Evolutionary conservation across 2,888 invertebrate genomes (phyloP), one percentile per base, ranked within the genome.

Genomic region (Mechanitis messenoides): DNA sequence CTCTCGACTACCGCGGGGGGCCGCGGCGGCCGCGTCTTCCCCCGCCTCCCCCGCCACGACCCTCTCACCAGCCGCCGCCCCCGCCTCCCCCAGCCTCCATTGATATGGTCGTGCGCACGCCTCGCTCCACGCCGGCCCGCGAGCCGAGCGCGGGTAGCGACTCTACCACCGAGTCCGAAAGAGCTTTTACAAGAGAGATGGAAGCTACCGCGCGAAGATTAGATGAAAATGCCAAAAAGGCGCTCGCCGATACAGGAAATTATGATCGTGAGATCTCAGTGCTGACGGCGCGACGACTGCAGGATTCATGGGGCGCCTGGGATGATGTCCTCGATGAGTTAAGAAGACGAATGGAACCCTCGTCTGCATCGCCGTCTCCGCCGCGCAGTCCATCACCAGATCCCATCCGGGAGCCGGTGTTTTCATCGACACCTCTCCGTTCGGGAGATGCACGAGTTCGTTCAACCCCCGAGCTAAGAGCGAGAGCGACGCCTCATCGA

Each of bases 391-490:
- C 87, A 1, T 84, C 87, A 38, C 87, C 89, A 28, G 84, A 86
- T 56, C 81, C 82, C 2, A 71, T 83, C n/a, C 71, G 86, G 57
- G 81, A 90, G 64, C 90, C 92, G 42, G 83, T 83, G 55, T 91
- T 91, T 61, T 91, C 93, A 2, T 92, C 92, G 61, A 92, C 92
- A 31, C 93, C 93, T 57, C 87, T 92, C 12, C 90, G 92, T 2
- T 76, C 92, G 5, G 77, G 79, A 6, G 86, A 85, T 70, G 88
- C 84, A 20, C 78, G 87, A 33, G 89, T 89, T 20, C 81, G 90
- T 53, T 91, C 90, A 3, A 94, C 94, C 5, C 94, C 94, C 0
- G 93, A 94, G 76, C 77, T 94, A 54, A 74, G 90, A 72, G 74
- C 91, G 69, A 80, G 84, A 42, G 78, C 80, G 7, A 85, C 91